Percentiles rank a stretch among this genome's conserved stretches.
These are phyloP conservation scores for Fabriciana adippe DNA, from an alignment of 2,888 invertebrate species.

Conservation along the genomic window DNA sequence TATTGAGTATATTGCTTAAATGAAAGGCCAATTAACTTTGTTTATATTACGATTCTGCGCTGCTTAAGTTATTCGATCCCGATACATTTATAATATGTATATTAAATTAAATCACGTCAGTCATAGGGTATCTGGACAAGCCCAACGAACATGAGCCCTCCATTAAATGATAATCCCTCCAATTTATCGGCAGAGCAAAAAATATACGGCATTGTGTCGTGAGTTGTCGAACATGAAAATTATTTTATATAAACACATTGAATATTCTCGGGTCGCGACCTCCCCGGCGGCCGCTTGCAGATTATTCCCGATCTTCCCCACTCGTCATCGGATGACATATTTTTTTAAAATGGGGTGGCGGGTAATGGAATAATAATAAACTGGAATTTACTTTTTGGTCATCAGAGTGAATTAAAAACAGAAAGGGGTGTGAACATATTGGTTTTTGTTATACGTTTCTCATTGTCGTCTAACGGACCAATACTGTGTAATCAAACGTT, in stretches of 20 bases:
- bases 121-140: slow-evolving; percentile 77
- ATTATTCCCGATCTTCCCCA: slow-evolving; percentile 66
- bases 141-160: slow-evolving; percentile 80
- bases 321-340: slow-evolving; percentile 80
- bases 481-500: slow-evolving; percentile 79
- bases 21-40: background rate
- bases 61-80: slow-evolving; percentile 21
- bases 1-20: background rate
- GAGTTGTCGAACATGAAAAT: slow-evolving; percentile 82
- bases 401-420: slow-evolving; percentile 74
- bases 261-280: slow-evolving; percentile 73
- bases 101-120: slow-evolving; percentile 80
- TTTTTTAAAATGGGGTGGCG: slow-evolving; percentile 79
- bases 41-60: background rate
- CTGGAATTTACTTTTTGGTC: slow-evolving; percentile 82
- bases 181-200: slow-evolving; percentile 80
- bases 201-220: slow-evolving; percentile 76
- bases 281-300: slow-evolving; percentile 59
- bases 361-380: slow-evolving; percentile 82
- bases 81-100: slow-evolving; percentile 68
- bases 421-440: slow-evolving; percentile 81
- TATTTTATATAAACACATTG: slow-evolving; percentile 82
- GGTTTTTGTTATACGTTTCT: slow-evolving; percentile 72
- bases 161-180: slow-evolving; percentile 82
- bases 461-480: slow-evolving; percentile 76